Conservation (phyloP, 2,113 vertebrate genomes). For the Podarcis cretensis region DNA sequence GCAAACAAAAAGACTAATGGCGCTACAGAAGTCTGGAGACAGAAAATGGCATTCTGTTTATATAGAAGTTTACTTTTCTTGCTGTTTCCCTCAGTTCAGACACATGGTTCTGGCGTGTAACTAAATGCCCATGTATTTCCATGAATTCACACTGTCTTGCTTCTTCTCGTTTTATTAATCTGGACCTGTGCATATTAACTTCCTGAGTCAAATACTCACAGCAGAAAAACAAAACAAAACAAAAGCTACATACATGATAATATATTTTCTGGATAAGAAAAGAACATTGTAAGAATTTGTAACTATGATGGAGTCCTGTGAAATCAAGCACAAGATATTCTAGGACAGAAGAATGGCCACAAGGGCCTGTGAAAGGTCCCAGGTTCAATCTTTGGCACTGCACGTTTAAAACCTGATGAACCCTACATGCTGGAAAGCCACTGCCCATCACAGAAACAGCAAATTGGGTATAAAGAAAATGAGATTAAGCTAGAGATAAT, state of each 20-base stretch:
- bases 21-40: conserved; percentile 53
- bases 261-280: neutral
- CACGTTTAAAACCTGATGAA: neutral
- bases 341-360: neutral
- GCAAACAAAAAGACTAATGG: conserved; percentile 55
- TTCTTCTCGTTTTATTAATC: conserved; percentile 59
- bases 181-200: conserved; percentile 25
- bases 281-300: neutral
- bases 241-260: neutral
- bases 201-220: neutral
- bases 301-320: neutral
- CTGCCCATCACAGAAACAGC: neutral
- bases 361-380: neutral
- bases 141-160: conserved; percentile 61
- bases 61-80: conserved; percentile 63
- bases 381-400: neutral
- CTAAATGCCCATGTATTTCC: conserved; percentile 69
- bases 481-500: neutral
- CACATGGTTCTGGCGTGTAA: conserved; percentile 66
- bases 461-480: neutral
- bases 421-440: neutral
- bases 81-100: conserved; percentile 65
- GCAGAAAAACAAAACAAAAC: neutral
- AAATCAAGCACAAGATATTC: neutral
- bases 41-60: conserved; percentile 69